Percentiles rank a stretch among this genome's conserved stretches.
Evolutionary conservation across 2,888 invertebrate species (phyloP).

Genomic region (Catocala sponsa): DNA sequence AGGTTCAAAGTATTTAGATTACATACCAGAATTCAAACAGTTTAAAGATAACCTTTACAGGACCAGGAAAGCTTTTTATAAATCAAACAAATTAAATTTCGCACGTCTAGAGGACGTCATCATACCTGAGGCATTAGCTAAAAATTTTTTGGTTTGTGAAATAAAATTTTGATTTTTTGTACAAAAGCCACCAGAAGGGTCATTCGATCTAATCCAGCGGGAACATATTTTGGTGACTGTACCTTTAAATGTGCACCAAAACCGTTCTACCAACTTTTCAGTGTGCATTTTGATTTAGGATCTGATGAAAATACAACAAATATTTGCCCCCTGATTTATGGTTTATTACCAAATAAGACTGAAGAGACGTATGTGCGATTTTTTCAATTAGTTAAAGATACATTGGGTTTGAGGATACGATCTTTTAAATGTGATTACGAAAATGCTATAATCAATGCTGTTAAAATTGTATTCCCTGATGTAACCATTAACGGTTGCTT

Average conservation of each 20-base stretch:
- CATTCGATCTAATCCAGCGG: too few relatives aligned
- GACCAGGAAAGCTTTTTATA: too few relatives aligned
- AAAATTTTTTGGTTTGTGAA: too few relatives aligned
- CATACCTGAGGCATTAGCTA: too few relatives aligned
- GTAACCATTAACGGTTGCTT: conserved; percentile 1
- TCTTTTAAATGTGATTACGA: conserved; percentile 19
- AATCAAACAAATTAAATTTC: too few relatives aligned
- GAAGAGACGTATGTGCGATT: not conserved
- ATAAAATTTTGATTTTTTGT: too few relatives aligned
- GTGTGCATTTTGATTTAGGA: conserved; percentile 12
- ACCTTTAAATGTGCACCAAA: conserved; percentile 9
- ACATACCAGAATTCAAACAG: too few relatives aligned
- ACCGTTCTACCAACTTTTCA: conserved; percentile 7
- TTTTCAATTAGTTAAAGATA: conserved; percentile 12
- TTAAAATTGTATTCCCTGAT: conserved; percentile 12
- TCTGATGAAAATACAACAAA: conserved; percentile 6
- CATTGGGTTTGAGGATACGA: conserved; percentile 7
- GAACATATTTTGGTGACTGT: not conserved
- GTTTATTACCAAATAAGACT: not conserved
- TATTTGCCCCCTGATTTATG: conserved; percentile 15
- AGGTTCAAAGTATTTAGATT: too few relatives aligned
- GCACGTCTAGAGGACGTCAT: too few relatives aligned
- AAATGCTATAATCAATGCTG: conserved; percentile 12
- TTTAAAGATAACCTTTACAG: too few relatives aligned
- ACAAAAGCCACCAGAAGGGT: too few relatives aligned